phyloP scores from a whole-genome alignment of 2,888 invertebrate species.

The Urechis unicinctus region DNA sequence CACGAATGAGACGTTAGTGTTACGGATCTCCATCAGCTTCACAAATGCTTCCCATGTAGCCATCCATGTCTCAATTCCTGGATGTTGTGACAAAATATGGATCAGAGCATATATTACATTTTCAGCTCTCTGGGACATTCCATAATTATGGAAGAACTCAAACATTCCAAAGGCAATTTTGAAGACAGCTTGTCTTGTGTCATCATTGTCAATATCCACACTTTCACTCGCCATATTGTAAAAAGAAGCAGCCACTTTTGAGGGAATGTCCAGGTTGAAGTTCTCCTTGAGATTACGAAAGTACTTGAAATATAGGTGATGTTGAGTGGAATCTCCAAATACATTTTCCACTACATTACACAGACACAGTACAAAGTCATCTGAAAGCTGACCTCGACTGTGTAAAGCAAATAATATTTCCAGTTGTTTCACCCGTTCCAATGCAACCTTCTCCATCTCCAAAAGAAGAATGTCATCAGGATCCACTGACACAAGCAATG shows the following conservation, averaged over 20 bases:
- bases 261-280: neutral
- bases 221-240: neutral
- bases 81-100: constrained; percentile 28
- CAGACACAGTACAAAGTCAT: neutral
- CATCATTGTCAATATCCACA: neutral
- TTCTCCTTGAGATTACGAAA: neutral
- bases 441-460: too few species aligned
- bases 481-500: neutral
- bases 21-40: constrained; percentile 33
- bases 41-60: constrained; percentile 32
- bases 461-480: too few species aligned
- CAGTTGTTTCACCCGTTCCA: neutral
- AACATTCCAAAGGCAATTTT: constrained; percentile 31
- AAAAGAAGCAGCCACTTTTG: neutral
- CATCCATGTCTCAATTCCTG: constrained; percentile 34
- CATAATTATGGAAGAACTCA: constrained; percentile 32
- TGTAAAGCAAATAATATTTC: neutral
- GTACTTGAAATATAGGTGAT: neutral
- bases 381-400: neutral
- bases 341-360: neutral
- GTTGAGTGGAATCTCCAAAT: neutral
- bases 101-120: constrained; percentile 26
- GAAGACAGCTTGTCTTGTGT: too few species aligned
- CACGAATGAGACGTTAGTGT: constrained; percentile 30
- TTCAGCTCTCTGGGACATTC: constrained; percentile 29